Percentiles rank a stretch among this genome's conserved stretches.
phyloP scores from a whole-genome alignment of 2,888 invertebrate species.

The Ornithoptera priamus region DNA sequence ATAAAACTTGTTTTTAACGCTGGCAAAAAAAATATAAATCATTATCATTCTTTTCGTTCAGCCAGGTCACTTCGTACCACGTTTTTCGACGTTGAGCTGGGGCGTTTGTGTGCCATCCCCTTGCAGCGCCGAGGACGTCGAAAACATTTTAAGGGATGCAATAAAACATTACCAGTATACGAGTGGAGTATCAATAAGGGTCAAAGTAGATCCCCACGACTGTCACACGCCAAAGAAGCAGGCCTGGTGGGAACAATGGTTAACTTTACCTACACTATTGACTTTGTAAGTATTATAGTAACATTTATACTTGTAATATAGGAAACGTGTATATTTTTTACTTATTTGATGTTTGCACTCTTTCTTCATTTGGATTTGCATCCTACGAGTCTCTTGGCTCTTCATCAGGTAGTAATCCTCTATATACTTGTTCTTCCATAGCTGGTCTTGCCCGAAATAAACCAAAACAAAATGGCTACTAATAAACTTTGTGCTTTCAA shows the following conservation, averaged over 20 bases:
- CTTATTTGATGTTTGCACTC: no score
- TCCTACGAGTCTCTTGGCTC: no score
- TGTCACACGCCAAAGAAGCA: constrained; percentile 76
- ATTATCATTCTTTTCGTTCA: constrained; percentile 63
- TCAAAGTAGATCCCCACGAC: constrained; percentile 82
- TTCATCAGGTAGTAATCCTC: no score
- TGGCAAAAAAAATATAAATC: constrained; percentile 20
- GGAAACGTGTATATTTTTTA: no score
- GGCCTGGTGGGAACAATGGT: constrained; percentile 62
- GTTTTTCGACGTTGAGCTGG: constrained; percentile 86
- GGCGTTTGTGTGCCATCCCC: constrained; percentile 84
- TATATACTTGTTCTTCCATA: no score
- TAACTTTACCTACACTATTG: constrained; percentile 61
- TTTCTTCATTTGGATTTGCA: no score
- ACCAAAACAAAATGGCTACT: no score
- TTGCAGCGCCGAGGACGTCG: constrained; percentile 81
- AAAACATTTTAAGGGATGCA: constrained; percentile 78
- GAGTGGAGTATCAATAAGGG: constrained; percentile 78
- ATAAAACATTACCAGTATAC: constrained; percentile 81
- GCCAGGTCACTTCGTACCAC: constrained; percentile 87
- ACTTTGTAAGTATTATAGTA: constrained; percentile 58
- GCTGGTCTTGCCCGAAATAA: no score
- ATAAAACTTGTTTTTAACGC: neutral
- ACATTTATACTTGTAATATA: no score
- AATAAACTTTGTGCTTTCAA: no score